Percentiles rank a stretch among this genome's conserved stretches.
Evolutionary conservation across 2,797 vertebrate genomes (phyloP).

Genomic region (Aldrovandia affinis): DNA sequence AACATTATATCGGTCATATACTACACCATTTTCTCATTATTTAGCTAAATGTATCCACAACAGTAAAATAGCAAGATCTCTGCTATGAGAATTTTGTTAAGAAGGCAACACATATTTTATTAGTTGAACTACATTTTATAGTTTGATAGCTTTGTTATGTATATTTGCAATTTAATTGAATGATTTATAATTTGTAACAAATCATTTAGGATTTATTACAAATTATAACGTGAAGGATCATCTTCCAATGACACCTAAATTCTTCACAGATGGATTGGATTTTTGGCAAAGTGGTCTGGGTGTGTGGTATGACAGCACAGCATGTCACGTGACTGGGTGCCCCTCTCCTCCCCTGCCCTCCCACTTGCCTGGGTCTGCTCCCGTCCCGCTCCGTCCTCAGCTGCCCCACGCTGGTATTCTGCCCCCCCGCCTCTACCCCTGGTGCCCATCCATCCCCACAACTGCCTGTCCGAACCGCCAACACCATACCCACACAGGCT

Average conservation of each 20-base stretch:
- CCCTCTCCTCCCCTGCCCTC: constrained; percentile 60
- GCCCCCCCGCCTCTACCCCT: constrained; percentile 59
- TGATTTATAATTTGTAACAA: neutral
- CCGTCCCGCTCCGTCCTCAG: constrained; percentile 51
- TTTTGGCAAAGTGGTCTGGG: neutral
- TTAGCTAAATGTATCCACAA: too few relatives aligned
- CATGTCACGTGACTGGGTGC: constrained; percentile 36
- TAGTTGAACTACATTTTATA: too few relatives aligned
- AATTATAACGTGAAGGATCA: too few relatives aligned
- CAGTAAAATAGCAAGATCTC: too few relatives aligned
- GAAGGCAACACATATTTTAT: too few relatives aligned
- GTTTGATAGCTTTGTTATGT: too few relatives aligned
- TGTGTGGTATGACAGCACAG: neutral
- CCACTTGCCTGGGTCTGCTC: constrained; percentile 53
- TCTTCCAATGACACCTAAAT: too few relatives aligned
- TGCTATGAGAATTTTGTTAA: too few relatives aligned
- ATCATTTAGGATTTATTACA: too few relatives aligned
- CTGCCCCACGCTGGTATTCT: constrained; percentile 66
- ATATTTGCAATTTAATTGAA: constrained; percentile 20
- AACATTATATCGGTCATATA: too few relatives aligned
- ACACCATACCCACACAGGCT: constrained; percentile 65
- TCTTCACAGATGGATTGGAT: too few relatives aligned
- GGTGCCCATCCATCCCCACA: constrained; percentile 70
- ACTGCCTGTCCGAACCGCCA: constrained; percentile 61
- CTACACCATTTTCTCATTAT: too few relatives aligned